A percentile compares a stretch with the other conserved stretches of the same genome.
phyloP scores from a whole-genome alignment of 2,797 vertebrate genomes.

The Alcedo atthis region DNA sequence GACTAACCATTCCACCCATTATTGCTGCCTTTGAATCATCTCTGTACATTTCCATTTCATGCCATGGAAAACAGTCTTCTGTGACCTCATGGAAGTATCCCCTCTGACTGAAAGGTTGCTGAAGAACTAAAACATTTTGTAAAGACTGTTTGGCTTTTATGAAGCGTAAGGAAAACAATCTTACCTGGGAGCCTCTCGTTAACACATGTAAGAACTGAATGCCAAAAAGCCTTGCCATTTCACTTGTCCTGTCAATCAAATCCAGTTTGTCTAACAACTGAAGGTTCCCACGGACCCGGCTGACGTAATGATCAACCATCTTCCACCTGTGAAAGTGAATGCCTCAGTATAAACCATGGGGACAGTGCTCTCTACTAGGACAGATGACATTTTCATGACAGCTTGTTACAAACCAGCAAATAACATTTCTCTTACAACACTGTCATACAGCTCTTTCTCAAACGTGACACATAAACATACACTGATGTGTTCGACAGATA shows the following conservation, averaged over 20 bases:
- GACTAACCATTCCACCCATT: background rate
- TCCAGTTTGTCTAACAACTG: slow-evolving; percentile 92
- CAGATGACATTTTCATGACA: background rate
- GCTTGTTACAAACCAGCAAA: background rate
- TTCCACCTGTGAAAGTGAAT: slow-evolving; percentile 89
- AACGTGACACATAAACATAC: background rate
- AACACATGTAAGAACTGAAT: slow-evolving; percentile 98
- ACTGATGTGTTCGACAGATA: background rate
- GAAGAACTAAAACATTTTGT: background rate
- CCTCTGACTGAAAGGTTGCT: background rate
- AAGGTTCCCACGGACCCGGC: slow-evolving; percentile 87
- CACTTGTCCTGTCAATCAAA: slow-evolving; percentile 94
- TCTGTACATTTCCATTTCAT: background rate
- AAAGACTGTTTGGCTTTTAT: background rate
- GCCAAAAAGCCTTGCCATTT: slow-evolving; percentile 95
- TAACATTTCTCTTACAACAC: background rate
- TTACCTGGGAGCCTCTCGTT: slow-evolving; percentile 96
- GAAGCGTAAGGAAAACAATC: slow-evolving; percentile 16
- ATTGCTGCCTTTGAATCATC: background rate
- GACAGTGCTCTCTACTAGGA: background rate
- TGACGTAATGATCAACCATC: slow-evolving; percentile 94
- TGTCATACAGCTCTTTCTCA: background rate
- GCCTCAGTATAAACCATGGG: background rate
- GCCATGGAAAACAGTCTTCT: background rate
- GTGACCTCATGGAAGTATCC: background rate